Evolutionary conservation across 2,888 invertebrate genomes (phyloP).

Genomic region (Agelastica alni): DNA sequence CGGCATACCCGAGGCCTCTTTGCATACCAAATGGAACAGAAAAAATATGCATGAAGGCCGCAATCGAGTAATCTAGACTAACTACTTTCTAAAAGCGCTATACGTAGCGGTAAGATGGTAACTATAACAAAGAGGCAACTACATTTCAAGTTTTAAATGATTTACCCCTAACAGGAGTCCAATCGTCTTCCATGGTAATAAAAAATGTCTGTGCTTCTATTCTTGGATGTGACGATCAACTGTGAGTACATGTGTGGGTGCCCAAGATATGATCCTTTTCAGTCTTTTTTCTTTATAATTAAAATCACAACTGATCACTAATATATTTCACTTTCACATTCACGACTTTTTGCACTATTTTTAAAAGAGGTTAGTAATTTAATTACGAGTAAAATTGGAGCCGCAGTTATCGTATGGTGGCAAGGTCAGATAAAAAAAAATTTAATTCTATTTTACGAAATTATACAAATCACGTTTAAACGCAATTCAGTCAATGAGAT

Average conservation of each 20-base stretch:
- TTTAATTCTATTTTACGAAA: slow-evolving; percentile 1
- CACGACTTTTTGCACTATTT: slow-evolving; percentile 2
- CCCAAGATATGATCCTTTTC: slow-evolving; percentile 24
- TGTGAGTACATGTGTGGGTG: slow-evolving; percentile 35
- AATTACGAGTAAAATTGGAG: slow-evolving; percentile 14
- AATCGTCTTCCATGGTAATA: slow-evolving; percentile 41
- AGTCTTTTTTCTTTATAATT: slow-evolving; percentile 21
- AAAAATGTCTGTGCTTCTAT: slow-evolving; percentile 40
- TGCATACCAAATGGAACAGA: slow-evolving; percentile 22
- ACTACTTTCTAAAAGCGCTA: slow-evolving; percentile 44
- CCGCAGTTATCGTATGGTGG: slow-evolving; percentile 40
- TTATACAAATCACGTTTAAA: background rate
- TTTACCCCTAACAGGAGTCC: slow-evolving; percentile 44
- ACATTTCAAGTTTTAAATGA: slow-evolving; percentile 10
- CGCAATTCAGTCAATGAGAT: slow-evolving; percentile 1
- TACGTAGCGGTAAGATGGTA: slow-evolving; percentile 2
- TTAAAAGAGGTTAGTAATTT: background rate
- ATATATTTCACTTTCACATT: slow-evolving; percentile 23
- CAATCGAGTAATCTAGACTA: slow-evolving; percentile 43
- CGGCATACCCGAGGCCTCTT: slow-evolving; percentile 12
- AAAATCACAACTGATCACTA: slow-evolving; percentile 33
- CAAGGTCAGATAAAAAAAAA: slow-evolving; percentile 41
- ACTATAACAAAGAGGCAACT: too few species aligned
- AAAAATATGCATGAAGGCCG: slow-evolving; percentile 20
- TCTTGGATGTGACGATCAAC: slow-evolving; percentile 50